These are phyloP conservation scores for Tinea pellionella DNA, from an alignment of 2,888 invertebrate species.

Conservation along the genomic window DNA sequence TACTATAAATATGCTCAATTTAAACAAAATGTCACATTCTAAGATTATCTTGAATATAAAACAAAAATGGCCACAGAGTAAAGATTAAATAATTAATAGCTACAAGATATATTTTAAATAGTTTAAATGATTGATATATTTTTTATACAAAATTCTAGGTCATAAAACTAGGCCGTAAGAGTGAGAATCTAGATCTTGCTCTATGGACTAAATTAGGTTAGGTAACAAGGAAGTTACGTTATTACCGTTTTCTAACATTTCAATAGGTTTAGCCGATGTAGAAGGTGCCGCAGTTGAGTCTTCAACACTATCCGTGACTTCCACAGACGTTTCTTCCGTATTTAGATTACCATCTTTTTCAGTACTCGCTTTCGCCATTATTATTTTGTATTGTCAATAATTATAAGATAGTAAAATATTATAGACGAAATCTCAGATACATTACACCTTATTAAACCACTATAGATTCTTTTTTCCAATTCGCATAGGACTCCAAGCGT, in stretches of 20 bases:
- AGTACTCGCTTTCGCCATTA: slow-evolving; percentile 5
- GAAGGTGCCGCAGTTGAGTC: neutral
- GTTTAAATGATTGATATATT: too few species aligned
- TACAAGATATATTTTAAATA: too few species aligned
- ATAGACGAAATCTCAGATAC: neutral
- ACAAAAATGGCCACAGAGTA: too few species aligned
- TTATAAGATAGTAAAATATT: neutral
- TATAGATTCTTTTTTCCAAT: neutral
- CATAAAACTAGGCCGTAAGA: neutral
- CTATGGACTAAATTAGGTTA: slow-evolving; percentile 8
- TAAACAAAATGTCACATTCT: too few species aligned
- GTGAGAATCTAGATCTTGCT: neutral
- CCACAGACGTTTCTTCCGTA: neutral
- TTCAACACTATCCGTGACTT: neutral
- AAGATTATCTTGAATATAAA: too few species aligned
- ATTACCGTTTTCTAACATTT: neutral
- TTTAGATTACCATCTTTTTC: slow-evolving; percentile 2
- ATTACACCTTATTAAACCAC: neutral
- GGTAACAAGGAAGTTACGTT: neutral
- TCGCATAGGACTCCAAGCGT: neutral
- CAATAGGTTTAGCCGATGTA: neutral
- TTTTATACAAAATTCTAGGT: neutral
- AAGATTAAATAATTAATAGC: too few species aligned
- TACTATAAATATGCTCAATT: too few species aligned
- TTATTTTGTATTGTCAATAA: neutral